phyloP scores from a whole-genome alignment of 2,113 vertebrate species.

The Thryonomys swinderianus region DNA sequence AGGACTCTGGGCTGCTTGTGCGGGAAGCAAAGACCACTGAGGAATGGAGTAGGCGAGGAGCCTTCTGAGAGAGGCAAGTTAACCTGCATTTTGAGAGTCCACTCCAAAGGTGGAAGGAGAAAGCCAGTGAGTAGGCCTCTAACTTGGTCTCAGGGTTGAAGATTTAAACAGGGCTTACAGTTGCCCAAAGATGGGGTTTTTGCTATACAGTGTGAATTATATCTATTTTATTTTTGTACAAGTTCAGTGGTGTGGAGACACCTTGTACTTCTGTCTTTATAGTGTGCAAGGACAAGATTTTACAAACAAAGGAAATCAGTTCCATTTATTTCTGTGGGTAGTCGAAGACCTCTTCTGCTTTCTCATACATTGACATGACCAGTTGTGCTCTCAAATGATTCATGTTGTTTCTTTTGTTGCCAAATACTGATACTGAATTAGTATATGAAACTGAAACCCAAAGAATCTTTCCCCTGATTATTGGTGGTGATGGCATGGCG shows the following conservation, averaged over 20 bases:
- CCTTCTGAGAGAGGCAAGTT: not conserved
- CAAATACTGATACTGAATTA: not conserved
- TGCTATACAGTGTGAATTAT: accelerated
- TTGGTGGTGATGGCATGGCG: not conserved
- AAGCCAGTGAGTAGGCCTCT: not conserved
- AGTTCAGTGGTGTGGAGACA: not conserved
- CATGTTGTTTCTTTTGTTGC: not conserved
- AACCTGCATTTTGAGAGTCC: not conserved
- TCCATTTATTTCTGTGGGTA: not conserved
- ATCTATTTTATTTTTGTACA: not conserved
- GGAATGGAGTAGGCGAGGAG: not conserved
- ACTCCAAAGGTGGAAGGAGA: not conserved
- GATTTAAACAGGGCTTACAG: not conserved
- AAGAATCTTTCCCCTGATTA: not conserved
- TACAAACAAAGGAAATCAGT: not conserved
- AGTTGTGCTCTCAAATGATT: not conserved
- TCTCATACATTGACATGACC: not conserved
- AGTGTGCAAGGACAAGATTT: not conserved
- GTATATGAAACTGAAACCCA: not conserved
- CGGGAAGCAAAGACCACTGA: not conserved
- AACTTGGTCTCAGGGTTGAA: no score
- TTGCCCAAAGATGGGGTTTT: not conserved
- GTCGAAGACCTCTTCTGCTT: not conserved
- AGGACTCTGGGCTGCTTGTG: not conserved
- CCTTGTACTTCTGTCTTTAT: not conserved